Percentiles rank a stretch among this genome's conserved stretches.
These are phyloP conservation scores for Trichoplax adhaerens DNA, from an alignment of 37 sponge, comb jelly and placozoan species.

Conservation along the genomic window DNA sequence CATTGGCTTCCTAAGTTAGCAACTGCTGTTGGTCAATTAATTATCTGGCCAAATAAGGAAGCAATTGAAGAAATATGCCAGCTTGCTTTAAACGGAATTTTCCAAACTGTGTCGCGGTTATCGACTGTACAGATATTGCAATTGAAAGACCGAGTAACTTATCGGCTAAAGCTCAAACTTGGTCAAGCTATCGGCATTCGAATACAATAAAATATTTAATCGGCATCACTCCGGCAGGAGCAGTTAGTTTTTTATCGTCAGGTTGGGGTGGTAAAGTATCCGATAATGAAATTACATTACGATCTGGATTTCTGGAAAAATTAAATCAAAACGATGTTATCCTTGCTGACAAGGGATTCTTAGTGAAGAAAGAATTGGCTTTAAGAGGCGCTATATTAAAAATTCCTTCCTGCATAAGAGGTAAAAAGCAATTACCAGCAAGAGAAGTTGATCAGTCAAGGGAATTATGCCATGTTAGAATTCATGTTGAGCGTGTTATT, in stretches of 20 bases:
- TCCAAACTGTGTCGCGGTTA: slow-evolving; percentile 16
- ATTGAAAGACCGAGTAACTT: slow-evolving; percentile 29
- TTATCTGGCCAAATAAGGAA: slow-evolving; percentile 40
- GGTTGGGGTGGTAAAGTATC: slow-evolving; percentile 48
- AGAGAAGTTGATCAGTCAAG: slow-evolving; percentile 26
- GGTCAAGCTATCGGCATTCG: slow-evolving; percentile 24
- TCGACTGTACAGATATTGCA: slow-evolving; percentile 31
- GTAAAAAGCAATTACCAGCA: slow-evolving; percentile 37
- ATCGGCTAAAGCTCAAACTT: slow-evolving; percentile 32
- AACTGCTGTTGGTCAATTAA: slow-evolving; percentile 10
- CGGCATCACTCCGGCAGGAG: slow-evolving; percentile 37
- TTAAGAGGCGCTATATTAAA: slow-evolving; percentile 25
- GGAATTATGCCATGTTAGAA: slow-evolving; percentile 23
- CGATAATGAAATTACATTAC: slow-evolving; percentile 32
- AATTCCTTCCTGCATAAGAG: slow-evolving; percentile 31
- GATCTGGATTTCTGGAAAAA: slow-evolving; percentile 30
- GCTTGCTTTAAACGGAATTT: slow-evolving; percentile 18
- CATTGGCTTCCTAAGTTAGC: too few relatives aligned
- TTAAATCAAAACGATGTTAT: slow-evolving; percentile 15
- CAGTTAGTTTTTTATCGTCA: slow-evolving; percentile 23
- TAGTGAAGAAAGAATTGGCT: slow-evolving; percentile 18
- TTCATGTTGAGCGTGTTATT: slow-evolving; percentile 51
- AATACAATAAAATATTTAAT: slow-evolving; percentile 24
- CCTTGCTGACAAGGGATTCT: slow-evolving; percentile 43
- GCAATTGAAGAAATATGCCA: slow-evolving; percentile 22